A percentile compares a stretch with the other conserved stretches of the same genome.
phyloP scores from a whole-genome alignment of 2,888 invertebrate genomes.

The Cyclophora albipunctata region DNA sequence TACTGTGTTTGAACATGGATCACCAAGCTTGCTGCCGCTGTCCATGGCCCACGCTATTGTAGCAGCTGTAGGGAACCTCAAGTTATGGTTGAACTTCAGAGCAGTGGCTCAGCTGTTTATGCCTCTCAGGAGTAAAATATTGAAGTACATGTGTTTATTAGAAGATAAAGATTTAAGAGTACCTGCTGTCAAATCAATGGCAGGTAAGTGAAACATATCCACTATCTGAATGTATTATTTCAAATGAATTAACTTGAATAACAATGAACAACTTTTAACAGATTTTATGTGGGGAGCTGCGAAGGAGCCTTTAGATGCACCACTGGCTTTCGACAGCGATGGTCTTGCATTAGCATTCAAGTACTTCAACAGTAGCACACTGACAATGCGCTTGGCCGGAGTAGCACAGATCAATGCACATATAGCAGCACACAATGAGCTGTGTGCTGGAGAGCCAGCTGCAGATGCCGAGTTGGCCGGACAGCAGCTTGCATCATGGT shows the following conservation, averaged over 20 bases:
- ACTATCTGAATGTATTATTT: background rate
- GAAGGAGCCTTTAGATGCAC: conserved; percentile 91
- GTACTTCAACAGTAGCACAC: conserved; percentile 94
- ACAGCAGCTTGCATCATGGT: conserved; percentile 90
- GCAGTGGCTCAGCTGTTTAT: conserved; percentile 92
- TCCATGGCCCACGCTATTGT: conserved; percentile 94
- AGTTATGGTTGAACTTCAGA: conserved; percentile 94
- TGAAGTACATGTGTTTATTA: conserved; percentile 94
- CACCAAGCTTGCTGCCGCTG: conserved; percentile 84
- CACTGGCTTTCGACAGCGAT: conserved; percentile 90
- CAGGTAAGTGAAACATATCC: conserved; percentile 72
- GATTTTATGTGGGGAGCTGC: conserved; percentile 97
- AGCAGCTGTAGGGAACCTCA: conserved; percentile 92
- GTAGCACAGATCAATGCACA: conserved; percentile 96
- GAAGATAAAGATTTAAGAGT: conserved; percentile 93
- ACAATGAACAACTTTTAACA: conserved; percentile 28
- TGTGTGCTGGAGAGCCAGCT: conserved; percentile 90
- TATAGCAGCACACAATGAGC: conserved; percentile 92
- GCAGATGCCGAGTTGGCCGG: conserved; percentile 90
- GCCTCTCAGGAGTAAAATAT: conserved; percentile 88
- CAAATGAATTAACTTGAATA: background rate
- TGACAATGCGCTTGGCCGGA: conserved; percentile 95
- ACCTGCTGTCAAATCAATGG: conserved; percentile 93
- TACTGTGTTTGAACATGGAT: conserved; percentile 86
- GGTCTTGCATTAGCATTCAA: conserved; percentile 95